Base-by-base conservation (phyloP, 1,140 invertebrate genomes). In the Acyrthosiphon pisum region DNA sequence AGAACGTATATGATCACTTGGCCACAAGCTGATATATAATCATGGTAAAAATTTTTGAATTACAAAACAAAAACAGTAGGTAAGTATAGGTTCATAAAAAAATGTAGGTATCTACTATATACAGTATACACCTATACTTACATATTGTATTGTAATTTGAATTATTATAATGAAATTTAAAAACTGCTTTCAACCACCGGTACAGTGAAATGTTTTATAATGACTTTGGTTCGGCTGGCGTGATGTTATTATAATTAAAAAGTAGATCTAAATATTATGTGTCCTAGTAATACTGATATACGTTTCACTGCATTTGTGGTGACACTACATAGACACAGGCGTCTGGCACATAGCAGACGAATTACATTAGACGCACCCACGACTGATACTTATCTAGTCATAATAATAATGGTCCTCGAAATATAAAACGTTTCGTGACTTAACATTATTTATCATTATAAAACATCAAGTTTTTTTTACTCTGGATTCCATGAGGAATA, bases 181-280 rank as follows among this genome's bases (percentile, higher is more conserved):
- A 83, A 83, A 41, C 81, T 44, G 41, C 41, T 46, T 87, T 30
- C 41, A n/a, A 87, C 44, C 14, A 48, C 26, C 6, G 6, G 60
- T 18, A 18, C n/a, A 35, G 44, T 87, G n/a, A 23, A 87, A 46
- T 46, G 23, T 87, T 46, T 87, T 48, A 46, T 30, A 46, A 87
- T 46, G 23, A 87, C 44, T n/a, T 48, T 23, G 84, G 26, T 87
- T 87, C 26, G 44, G 41, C 14, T 46, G 26, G 81, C 41, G 26
- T 30, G 84, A n/a, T 44, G 30, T 46, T 46, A 87, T 87, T 87
- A 46, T n/a, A 87, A 44, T 44, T 46, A 46, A 87, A 87, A 87
- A 87, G 44, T 46, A 76, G 60, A n/a, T 76, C 60, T 87, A 44
- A 87, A 7, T 48, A 87, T n/a, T 86, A 30, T 46, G 11, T 46